phyloP scores from a whole-genome alignment of 2,797 vertebrate species.

The Smutsia temminckii region DNA sequence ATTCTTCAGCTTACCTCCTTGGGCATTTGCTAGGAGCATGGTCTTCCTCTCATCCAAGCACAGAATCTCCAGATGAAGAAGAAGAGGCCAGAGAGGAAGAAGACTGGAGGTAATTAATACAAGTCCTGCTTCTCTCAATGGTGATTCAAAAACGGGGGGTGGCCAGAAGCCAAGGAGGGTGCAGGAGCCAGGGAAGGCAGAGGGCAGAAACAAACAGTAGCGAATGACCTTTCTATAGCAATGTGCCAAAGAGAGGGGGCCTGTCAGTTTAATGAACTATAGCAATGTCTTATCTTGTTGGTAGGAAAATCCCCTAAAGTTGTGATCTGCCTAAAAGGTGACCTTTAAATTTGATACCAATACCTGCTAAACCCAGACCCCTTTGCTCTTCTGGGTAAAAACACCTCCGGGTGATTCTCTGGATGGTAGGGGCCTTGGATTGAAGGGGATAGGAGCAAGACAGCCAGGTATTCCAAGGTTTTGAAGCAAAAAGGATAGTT shows the following conservation, averaged over 20 bases:
- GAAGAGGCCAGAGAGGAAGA: neutral
- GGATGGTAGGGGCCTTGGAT: neutral
- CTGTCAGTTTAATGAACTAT: neutral
- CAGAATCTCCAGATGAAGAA: neutral
- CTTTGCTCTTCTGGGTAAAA: neutral
- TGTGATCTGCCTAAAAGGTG: neutral
- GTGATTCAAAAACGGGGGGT: neutral
- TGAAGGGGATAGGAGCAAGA: neutral
- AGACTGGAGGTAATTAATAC: neutral
- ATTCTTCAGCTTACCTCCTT: neutral
- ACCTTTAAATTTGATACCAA: neutral
- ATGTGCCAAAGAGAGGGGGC: accelerated
- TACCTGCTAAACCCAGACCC: neutral
- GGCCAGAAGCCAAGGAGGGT: neutral
- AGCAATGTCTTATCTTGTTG: neutral
- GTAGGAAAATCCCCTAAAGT: neutral
- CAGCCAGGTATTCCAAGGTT: neutral
- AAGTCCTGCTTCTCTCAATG: neutral
- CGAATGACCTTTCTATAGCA: neutral
- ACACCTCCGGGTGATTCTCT: neutral
- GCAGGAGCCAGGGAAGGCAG: neutral
- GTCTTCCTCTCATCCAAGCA: neutral
- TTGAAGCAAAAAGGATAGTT: neutral
- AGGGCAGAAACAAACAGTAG: neutral
- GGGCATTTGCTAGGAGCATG: neutral